Evolutionary conservation across 2,888 invertebrate genomes (phyloP), one percentile per base, ranked within the genome.

Genomic region (Dermolepida albohirtum): DNA sequence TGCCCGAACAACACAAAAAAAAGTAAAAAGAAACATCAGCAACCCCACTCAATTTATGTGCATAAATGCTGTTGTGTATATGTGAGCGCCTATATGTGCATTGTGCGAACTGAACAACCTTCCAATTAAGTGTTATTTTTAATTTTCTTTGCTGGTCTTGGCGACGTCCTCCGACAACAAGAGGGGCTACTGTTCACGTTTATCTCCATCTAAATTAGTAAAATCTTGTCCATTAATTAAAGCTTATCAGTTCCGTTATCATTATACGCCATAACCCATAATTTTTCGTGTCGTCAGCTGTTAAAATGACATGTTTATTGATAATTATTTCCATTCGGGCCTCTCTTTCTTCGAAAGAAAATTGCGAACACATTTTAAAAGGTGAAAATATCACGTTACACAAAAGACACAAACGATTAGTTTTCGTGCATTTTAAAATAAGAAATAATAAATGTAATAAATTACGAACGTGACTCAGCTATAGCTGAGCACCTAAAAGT

Each of bases 191-290:
- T 57, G 57, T 57, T 34, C 39, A n/a, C 16, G 39, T 49, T 77
- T 77, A 77, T 77, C 77, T 76, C 70, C 70, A 78, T 78, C 77
- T 77, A 76, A 78, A 78, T 78, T 78, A 78, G 78, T 78, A 72
- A 77, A 77, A 77, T 75, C 76, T 76, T 74, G 69, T 73, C 71
- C 76, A 74, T 77, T 78, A 77, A 78, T 78, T 78, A 77, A 77
- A 75, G 74, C 72, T 78, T 78, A 78, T 78, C 77, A 73, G 73
- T 65, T 68, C 70, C 71, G 71, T 75, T 75, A 77, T 77, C 77
- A 73, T 75, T 75, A 75, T 72, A 70, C 73, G 74, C 72, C 71
- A 73, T 74, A 74, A 72, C 69, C 74, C 75, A 73, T 75, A 68
- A 73, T 71, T 74, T 74, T 70, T 71, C 72, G 72, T 72, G 75